Percentiles rank a stretch among this genome's conserved stretches.
Conservation (phyloP, 2,797 vertebrate species). For the Tamandua tetradactyla region DNA sequence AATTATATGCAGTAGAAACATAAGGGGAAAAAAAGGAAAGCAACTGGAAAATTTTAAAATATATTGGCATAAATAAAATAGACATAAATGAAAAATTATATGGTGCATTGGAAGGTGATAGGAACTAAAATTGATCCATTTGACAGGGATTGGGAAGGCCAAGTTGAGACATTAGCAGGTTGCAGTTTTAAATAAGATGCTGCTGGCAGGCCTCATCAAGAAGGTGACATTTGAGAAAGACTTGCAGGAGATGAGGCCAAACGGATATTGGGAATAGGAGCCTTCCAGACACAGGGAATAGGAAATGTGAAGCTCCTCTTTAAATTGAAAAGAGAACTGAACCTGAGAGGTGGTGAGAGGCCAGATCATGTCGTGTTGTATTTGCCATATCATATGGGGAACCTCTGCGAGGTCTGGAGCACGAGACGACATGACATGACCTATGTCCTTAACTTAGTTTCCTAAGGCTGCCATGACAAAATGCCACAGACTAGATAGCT, state of each 20-base stretch:
- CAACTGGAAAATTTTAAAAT: neutral
- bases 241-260: neutral
- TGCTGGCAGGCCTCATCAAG: neutral
- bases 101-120: neutral
- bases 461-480: too few species aligned
- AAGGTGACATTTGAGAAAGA: neutral
- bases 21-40: neutral
- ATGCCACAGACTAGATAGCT: too few species aligned
- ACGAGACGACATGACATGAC: neutral
- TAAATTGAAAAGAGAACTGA: neutral
- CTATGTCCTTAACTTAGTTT: neutral
- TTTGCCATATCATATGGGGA: neutral
- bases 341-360: neutral
- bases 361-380: accelerated
- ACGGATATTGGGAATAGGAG: neutral
- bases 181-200: neutral
- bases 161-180: neutral
- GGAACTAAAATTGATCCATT: neutral
- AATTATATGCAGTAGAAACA: neutral
- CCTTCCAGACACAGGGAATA: neutral
- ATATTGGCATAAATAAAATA: too few species aligned
- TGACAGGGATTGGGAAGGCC: neutral
- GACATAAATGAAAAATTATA: neutral
- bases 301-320: neutral
- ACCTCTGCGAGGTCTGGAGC: neutral